Base-by-base conservation (phyloP, 2,113 vertebrate genomes). In the Meles meles region DNA sequence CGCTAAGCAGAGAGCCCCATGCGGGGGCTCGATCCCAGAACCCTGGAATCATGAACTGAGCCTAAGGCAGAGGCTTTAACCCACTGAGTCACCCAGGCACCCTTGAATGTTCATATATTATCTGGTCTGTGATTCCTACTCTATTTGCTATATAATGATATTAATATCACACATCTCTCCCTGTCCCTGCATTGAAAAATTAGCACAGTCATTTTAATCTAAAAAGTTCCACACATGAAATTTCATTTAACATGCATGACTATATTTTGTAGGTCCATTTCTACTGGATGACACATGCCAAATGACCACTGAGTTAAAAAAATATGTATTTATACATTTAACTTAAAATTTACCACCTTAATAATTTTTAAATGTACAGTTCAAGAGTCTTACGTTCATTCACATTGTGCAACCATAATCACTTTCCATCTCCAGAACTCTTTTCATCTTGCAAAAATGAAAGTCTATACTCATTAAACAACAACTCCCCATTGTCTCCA, bases 191-290 rank as follows among this genome's bases (percentile, higher is more conserved):
- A 23, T 20, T 96, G 67, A 97, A 96, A 87, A 92, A 85, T 90
- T 90, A 94, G 71, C 34, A 93, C 6, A 84, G 65, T 74, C 85
- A 79, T 81, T 89, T 96, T 88, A 94, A 77, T 88, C 31, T 95
- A 90, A 80, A 88, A 94, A 96, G 77, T 23, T 79, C 0, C 3
- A 69, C 25, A 82, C 21, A 47, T 82, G 69, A 79, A 82, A 25
- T 69, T 94, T 49, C 67, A 93, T 86, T 84, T 93, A 67, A 65
- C 21, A 85, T 20, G 34, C 17, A 37, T 90, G 34, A 44, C 14
- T 93, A 18, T 65, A 39, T 81, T 37, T 82, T 42, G 6, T 39
- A 85, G 23, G 6, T 52, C 94, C 14, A 69, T 27, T 61, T 69
- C 65, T 91, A 84, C 39, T 83, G 20, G 20, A 61, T 21, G 84